These are phyloP conservation scores for Lepidurus apus DNA, from an alignment of 1,140 invertebrate species.

Conservation along the genomic window DNA sequence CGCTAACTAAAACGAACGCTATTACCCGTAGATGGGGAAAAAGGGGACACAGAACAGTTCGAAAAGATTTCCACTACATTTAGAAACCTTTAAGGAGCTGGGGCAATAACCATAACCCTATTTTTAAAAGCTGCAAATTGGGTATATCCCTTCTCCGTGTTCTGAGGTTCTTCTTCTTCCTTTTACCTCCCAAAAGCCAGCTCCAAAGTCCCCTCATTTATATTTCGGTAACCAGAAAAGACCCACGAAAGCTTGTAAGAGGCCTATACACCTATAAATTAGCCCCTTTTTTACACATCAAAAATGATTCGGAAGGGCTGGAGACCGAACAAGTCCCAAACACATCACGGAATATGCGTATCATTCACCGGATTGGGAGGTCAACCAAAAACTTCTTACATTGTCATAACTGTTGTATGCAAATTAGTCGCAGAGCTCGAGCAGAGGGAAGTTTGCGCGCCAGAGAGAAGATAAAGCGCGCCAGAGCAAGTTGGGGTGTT, in stretches of 20 bases:
- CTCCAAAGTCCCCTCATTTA: too few species aligned
- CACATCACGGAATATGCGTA: background rate
- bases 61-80: constrained; percentile 11
- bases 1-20: background rate
- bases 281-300: background rate
- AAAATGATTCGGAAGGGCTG: background rate
- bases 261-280: background rate
- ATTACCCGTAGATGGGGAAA: background rate
- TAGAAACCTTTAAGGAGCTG: background rate
- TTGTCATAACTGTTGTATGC: constrained; percentile 19
- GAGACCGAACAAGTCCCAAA: background rate
- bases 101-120: constrained; percentile 12
- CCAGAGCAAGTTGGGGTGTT: background rate
- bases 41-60: background rate
- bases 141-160: background rate
- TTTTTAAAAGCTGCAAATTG: background rate
- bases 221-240: background rate
- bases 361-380: background rate
- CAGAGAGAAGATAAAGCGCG: background rate
- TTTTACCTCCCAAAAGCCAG: background rate
- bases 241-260: background rate
- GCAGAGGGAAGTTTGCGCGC: background rate
- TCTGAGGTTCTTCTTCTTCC: background rate
- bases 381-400: background rate
- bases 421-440: background rate